Evolutionary conservation across 2,888 invertebrate species (phyloP).

Genomic region (Eupithecia pulchellata): DNA sequence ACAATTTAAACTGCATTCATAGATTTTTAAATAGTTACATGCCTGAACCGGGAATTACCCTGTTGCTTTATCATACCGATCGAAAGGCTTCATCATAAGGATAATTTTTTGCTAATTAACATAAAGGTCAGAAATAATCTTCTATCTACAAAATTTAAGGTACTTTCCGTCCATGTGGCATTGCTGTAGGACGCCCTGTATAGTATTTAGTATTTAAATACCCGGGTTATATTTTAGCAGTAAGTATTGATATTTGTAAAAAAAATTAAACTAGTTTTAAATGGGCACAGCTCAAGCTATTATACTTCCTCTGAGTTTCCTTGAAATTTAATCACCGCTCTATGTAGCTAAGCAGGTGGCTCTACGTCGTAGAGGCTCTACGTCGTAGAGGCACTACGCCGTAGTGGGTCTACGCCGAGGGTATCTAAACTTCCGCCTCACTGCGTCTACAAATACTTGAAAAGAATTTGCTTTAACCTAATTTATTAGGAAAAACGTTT

Average conservation of each 20-base stretch:
- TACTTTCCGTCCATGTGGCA: too few species aligned
- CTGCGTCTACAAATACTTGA: conserved; percentile 5
- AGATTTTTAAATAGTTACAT: too few species aligned
- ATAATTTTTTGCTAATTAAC: too few species aligned
- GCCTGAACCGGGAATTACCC: too few species aligned
- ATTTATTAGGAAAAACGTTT: conserved; percentile 1
- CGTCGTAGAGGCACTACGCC: neutral
- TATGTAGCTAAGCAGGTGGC: neutral
- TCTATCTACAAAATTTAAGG: too few species aligned
- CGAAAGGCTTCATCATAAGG: too few species aligned
- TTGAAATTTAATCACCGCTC: neutral
- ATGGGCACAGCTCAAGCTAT: neutral
- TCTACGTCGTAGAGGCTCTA: neutral
- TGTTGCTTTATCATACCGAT: too few species aligned
- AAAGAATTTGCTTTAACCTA: neutral
- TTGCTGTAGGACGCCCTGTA: too few species aligned
- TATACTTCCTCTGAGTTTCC: neutral
- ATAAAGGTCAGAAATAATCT: too few species aligned
- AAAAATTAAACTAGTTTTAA: neutral
- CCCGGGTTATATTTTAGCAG: too few species aligned
- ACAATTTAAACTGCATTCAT: too few species aligned
- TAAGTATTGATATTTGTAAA: neutral
- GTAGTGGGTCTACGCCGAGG: neutral
- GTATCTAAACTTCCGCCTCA: neutral
- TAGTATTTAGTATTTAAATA: too few species aligned